Evolutionary conservation across 37 sponge, comb jelly and placozoan species (phyloP), one percentile per base, ranked within the genome.

Genomic region (Tethya wilhelma): DNA sequence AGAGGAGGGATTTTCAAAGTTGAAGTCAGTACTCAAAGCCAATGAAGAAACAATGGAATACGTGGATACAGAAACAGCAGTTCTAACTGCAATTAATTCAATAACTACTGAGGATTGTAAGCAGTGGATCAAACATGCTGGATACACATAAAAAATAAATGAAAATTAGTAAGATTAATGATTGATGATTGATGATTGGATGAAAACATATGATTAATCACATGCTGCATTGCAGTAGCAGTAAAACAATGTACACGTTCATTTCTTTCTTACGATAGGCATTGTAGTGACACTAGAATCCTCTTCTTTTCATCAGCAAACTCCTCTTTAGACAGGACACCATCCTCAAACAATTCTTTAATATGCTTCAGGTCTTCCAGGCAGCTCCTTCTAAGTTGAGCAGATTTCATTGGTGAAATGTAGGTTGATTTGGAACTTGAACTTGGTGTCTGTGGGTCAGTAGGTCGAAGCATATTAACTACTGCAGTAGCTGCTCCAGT

Each of bases 391-490:
- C 66, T 28, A 9, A 78, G 28, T 38, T 58, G 36, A 17, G 41
- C 67, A 37, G 49, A 32, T 33, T 78, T 78, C 55, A 78, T n/a
- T 45, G 79, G 79, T 42, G 79, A 78, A 0, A 64, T 28, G 11
- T 56, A 17, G 11, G 44, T 22, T 26, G 38, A 20, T n/a, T 8
- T 4, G 17, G 65, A 19, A 8, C 67, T 19, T 64, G 64, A 20
- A 9, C n/a, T 22, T 1, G 29, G 25, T n/a, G n/a, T n/a, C n/a
- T n/a, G n/a, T 39, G 40, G 22, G 8, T 22, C 23, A 19, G 66
- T 30, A 5, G 23, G 45, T 8, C 43, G 28, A 38, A 64, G 32
- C 9, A 23, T 20, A 8, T 43, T 64, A 3, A 65, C 46, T 31
- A 64, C 34, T 31, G 79, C 64, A 43, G 66, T 78, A 29, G 79